Evolutionary conservation across 1,140 invertebrate species (phyloP), one percentile per base, ranked within the genome.

Genomic region (Globodera ellingtonae): DNA sequence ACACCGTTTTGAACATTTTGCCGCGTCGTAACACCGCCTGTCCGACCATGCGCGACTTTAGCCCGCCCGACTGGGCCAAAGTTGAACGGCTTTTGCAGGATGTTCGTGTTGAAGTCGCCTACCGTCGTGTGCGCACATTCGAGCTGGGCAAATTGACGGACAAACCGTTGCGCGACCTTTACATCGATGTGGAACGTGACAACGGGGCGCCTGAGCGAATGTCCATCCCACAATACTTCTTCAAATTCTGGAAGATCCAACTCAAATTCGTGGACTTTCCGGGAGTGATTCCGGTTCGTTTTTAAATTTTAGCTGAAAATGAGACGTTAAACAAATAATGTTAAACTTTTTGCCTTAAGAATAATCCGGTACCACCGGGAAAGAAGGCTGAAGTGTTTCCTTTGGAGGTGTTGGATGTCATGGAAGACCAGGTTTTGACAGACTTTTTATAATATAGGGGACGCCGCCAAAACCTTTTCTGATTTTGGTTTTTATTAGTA

Each of bases 61-160:
- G 35, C 15, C 75, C 75, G 24, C 47, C 46, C 46, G 75, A 48
- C 10, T 77, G 52, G 56, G 8, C 13, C 65, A 46, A 77, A 66
- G 66, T 81, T 13, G 75, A 77, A 48, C 21, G 44, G n/a, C 48
- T 77, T 50, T 47, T 77, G 13, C 50, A 77, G 69, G 81, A 82
- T 69, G 47, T 82, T 6, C 81, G 81, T 44, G 81, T 82, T 21
- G 79, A 82, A 62, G 81, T 82, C 18, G 13, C 50, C 8, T 83
- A 78, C 52, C 56, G 48, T 35, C 82, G 79, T 6, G 18, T 72
- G 24, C 82, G 81, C 5, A 72, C 81, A 5, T 82, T 82, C 62
- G 67, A 73, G 24, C 48, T 82, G 18, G 81, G 81, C 66, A 66
- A 69, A 46, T 75, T 82, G 59, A 75, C 67, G 9, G 81, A 82